A percentile compares a stretch with the other conserved stretches of the same genome.
Evolutionary conservation across 2,113 vertebrate species (phyloP).

Genomic region (Syngnathoides biaculeatus): DNA sequence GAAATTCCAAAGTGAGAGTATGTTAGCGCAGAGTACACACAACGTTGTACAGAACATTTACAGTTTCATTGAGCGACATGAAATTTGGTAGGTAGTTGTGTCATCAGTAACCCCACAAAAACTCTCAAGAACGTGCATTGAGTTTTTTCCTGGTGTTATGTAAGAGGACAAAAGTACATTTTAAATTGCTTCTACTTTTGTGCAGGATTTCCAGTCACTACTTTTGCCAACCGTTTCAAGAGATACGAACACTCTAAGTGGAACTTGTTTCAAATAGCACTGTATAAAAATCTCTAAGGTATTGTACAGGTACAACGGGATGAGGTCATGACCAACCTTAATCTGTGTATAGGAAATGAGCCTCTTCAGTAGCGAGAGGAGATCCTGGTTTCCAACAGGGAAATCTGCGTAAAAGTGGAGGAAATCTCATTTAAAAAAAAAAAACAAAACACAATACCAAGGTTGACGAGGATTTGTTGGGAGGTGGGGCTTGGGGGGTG

Average conservation of each 20-base stretch:
- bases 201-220: no score
- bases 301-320: not conserved
- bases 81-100: not conserved
- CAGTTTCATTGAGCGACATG: not conserved
- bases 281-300: not conserved
- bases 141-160: no score
- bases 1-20: constrained; percentile 31
- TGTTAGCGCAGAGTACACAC: constrained; percentile 8
- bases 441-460: not conserved
- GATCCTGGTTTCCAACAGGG: constrained; percentile 85
- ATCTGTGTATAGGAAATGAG: constrained; percentile 86
- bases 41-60: not conserved
- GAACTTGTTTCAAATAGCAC: no score
- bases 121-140: not conserved
- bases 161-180: no score
- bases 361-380: constrained; percentile 81
- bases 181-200: no score
- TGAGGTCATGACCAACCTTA: constrained; percentile 72
- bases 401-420: constrained; percentile 70
- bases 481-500: not conserved
- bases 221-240: no score
- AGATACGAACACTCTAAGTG: no score
- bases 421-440: not conserved
- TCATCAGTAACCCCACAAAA: not conserved
- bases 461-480: no score